Conservation (phyloP, 2,797 vertebrate species). For the Pterois miles region DNA sequence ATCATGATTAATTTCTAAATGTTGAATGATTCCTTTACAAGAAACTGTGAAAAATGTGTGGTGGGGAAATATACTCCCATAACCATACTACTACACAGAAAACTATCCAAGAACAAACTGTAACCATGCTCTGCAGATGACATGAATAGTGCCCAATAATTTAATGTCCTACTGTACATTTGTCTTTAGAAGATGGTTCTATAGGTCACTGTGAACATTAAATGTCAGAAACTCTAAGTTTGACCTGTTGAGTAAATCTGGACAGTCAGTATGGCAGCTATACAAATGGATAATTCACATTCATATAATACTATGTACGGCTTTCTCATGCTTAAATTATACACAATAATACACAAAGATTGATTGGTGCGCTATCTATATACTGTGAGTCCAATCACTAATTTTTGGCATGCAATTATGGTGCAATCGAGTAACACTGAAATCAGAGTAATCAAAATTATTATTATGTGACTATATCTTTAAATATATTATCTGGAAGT, state of each 20-base stretch:
- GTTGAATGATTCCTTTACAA: background rate
- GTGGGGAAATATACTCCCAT: background rate
- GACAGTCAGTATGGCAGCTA: background rate
- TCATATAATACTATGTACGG: background rate
- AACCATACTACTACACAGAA: background rate
- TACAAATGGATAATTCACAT: background rate
- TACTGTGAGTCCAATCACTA: background rate
- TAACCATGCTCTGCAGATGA: background rate
- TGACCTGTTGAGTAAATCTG: no score
- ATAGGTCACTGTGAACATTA: no score
- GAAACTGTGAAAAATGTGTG: background rate
- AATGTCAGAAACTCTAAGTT: background rate
- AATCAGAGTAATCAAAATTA: slow-evolving; percentile 19
- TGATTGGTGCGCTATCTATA: background rate
- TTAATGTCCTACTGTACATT: background rate
- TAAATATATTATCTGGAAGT: slow-evolving; percentile 10
- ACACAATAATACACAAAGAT: background rate
- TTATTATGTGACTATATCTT: slow-evolving; percentile 12
- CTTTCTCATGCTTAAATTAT: background rate
- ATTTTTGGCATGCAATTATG: background rate
- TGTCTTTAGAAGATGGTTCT: background rate
- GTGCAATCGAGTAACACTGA: background rate
- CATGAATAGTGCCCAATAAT: background rate
- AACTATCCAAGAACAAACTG: background rate
- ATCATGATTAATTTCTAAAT: background rate